Conservation (phyloP, 1,140 invertebrate species). For the Dysdera silvatica region DNA sequence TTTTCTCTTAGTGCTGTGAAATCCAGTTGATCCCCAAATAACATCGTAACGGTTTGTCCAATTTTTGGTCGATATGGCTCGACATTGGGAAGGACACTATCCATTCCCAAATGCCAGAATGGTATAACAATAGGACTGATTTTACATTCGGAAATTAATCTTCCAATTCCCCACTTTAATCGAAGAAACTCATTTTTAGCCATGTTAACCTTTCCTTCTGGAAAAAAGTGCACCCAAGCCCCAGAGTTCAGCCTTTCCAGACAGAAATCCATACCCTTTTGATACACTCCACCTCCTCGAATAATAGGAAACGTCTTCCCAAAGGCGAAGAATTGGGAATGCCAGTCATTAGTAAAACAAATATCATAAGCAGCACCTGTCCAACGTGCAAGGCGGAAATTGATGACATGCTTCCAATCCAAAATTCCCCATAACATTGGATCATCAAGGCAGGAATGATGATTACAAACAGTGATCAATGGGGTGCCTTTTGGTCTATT, state of each 20-base stretch:
- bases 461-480: constrained; percentile 87
- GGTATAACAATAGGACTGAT: constrained; percentile 76
- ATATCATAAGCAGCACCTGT: constrained; percentile 93
- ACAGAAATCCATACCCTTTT: constrained; percentile 76
- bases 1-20: constrained; percentile 59
- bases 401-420: constrained; percentile 58
- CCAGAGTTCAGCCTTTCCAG: constrained; percentile 74
- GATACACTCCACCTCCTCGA: constrained; percentile 82
- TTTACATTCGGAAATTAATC: constrained; percentile 73
- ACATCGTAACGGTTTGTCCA: constrained; percentile 64
- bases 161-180: constrained; percentile 84
- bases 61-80: constrained; percentile 73
- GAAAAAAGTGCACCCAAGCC: constrained; percentile 96
- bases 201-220: constrained; percentile 87
- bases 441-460: constrained; percentile 93
- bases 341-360: constrained; percentile 79
- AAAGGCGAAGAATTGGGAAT: constrained; percentile 83
- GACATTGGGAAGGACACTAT: constrained; percentile 72
- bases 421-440: constrained; percentile 82
- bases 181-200: constrained; percentile 63
- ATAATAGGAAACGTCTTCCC: constrained; percentile 90
- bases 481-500: constrained; percentile 64
- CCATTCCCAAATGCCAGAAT: constrained; percentile 85
- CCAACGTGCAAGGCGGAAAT: constrained; percentile 71
- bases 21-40: constrained; percentile 79